Evolutionary conservation across 2,113 vertebrate species (phyloP), one percentile per base, ranked within the genome.

Genomic region (Pelecanoides urinatrix): DNA sequence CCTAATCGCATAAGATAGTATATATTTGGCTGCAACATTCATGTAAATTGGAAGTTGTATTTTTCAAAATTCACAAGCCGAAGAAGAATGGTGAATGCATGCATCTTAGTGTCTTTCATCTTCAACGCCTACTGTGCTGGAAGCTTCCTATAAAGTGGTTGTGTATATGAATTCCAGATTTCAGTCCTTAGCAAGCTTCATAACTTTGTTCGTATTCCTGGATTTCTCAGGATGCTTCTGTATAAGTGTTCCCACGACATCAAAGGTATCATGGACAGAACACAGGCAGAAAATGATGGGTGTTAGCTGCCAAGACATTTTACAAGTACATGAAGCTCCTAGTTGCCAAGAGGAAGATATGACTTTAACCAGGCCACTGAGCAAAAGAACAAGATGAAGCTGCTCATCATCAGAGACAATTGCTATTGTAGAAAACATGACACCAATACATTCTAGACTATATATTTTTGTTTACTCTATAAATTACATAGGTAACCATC

Each of bases 251-350:
- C 97, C 92, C 94, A 97, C 65, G 58, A 96, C 95, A 95, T 96
- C 95, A 97, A 96, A 96, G 95, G 76, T 92, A 92, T 91, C 77
- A 76, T 2, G 47, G 88, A 86, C 79, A 95, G 65, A 93, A 83
- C 30, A 81, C 15, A 93, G 79, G 92, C 91, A 92, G 94, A 90
- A 95, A 94, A 95, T 85, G 76, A 95, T 27, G 76, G 89, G 88
- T 90, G 82, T 95, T 71, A 92, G 73, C 83, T 94, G 96, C 91
- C 92, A 96, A 96, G 83, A 53, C 14, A 38, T 75, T 89, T 91
- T 89, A 82, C 65, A 94, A 53, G 50, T 73, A 55, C 67, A 32
- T 6, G 30, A 93, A 27, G 36, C 56, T 66, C 38, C 72, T 15
- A 25, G 13, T 6, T 95, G 94, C 86, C 96, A 93, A 86, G 62